phyloP scores from a whole-genome alignment of 2,113 vertebrate genomes.

The Eurypyga helias region DNA sequence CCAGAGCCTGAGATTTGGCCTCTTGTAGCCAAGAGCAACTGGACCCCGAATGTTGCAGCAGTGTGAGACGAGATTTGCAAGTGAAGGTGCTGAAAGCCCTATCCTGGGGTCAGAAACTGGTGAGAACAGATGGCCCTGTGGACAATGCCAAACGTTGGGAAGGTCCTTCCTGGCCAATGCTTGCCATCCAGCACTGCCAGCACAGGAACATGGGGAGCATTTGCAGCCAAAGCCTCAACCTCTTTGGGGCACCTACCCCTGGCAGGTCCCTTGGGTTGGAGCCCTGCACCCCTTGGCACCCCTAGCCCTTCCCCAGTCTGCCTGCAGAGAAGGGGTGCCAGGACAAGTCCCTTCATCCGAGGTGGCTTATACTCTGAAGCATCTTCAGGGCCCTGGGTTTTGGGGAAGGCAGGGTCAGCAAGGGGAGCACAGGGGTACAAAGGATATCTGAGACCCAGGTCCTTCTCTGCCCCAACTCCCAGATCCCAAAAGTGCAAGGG shows the following conservation, averaged over 20 bases:
- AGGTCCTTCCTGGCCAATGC: neutral
- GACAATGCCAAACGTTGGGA: neutral
- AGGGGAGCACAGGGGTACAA: neutral
- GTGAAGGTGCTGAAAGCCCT: neutral
- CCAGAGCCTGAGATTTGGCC: neutral
- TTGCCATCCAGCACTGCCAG: neutral
- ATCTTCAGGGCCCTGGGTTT: fast-evolving
- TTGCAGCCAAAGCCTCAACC: neutral
- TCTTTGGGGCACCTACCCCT: neutral
- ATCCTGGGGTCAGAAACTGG: neutral
- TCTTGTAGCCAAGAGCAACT: neutral
- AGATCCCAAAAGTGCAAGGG: too few relatives aligned
- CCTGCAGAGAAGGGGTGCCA: neutral
- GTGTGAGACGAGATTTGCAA: neutral
- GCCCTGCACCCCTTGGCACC: neutral
- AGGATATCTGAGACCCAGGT: neutral
- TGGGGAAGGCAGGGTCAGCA: fast-evolving
- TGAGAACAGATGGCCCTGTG: neutral
- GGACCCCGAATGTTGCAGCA: neutral
- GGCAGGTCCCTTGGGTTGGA: neutral
- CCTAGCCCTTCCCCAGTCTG: neutral
- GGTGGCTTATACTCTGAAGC: neutral
- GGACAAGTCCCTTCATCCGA: fast-evolving
- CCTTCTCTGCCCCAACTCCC: neutral
- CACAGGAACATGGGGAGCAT: neutral